Evolutionary conservation across 2,797 vertebrate species (phyloP), one percentile per base, ranked within the genome.

Genomic region (Phataginus tetradactyla): DNA sequence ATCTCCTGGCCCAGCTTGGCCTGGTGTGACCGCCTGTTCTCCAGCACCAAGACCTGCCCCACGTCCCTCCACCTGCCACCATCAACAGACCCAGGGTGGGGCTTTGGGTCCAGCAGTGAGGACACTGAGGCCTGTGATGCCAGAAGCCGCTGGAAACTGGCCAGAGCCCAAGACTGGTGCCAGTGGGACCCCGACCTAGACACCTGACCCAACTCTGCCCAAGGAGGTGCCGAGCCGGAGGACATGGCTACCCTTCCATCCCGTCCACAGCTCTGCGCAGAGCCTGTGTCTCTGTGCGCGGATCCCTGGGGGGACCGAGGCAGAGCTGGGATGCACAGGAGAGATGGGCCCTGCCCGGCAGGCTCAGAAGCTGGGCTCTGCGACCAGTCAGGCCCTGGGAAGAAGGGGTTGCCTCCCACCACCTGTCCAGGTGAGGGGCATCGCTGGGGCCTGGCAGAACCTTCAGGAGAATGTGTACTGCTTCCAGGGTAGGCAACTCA

Each of bases 391-490:
- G 27, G 34, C 29, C 37, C n/a, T 1, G 6, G 7, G 13, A 20
- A 0, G 42, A 12, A 21, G n/a, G 9, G 27, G 7, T 4, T 11
- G 0, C 27, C 4, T 3, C 14, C 32, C 2, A 0, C 7, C 2
- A 2, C 45, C 69, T 42, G 53, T 13, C 25, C 7, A 1, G 27
- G 37, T 15, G 20, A 85, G 39, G 59, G 42, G 27, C 37, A 37
- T 1, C 1, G 0, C 2, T 11, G 63, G 45, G 7, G 17, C 59
- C 25, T 0, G 29, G 71, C 0, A 13, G 49, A 69, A 42, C 23
- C 34, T 72, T 29, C 68, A 0, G 0, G 91, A n/a, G 27, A 18
- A 8, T 3, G 49, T 1, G 5, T 8, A 15, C 32, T 10, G 29
- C 39, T 69, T 45, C 37, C 2, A 0, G 27, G 37, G n/a, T 53